These are phyloP conservation scores for Strix uralensis DNA, from an alignment of 2,113 vertebrate species.

Conservation along the genomic window DNA sequence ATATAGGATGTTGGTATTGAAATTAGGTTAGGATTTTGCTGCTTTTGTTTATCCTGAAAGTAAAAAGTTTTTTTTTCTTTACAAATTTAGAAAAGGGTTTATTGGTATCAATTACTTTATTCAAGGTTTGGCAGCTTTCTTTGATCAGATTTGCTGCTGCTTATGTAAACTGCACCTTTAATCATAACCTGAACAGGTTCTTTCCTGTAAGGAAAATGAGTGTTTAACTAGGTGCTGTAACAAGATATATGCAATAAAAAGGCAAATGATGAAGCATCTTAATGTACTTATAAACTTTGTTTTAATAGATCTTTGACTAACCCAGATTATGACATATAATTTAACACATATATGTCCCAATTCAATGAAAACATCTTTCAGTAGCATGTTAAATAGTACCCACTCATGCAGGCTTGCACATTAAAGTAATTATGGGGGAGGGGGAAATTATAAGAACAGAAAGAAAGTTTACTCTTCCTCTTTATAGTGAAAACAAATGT, in stretches of 20 bases:
- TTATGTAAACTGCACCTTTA: background rate
- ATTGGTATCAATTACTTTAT: background rate
- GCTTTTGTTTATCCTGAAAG: background rate
- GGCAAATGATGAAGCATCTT: background rate
- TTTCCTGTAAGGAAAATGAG: background rate
- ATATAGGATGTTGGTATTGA: background rate
- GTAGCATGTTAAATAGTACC: background rate
- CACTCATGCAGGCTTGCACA: background rate
- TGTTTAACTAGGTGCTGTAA: background rate
- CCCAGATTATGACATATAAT: background rate
- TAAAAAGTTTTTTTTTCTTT: background rate
- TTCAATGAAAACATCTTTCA: background rate
- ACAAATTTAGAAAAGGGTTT: background rate
- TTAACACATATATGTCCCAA: background rate
- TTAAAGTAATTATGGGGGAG: constrained; percentile 27
- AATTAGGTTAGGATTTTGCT: background rate
- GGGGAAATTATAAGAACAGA: constrained; percentile 28
- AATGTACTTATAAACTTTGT: background rate
- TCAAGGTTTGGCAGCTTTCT: background rate
- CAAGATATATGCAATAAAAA: background rate
- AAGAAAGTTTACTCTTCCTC: constrained; percentile 71
- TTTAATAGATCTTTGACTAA: background rate
- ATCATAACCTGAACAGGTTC: background rate
- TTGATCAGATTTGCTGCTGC: background rate
- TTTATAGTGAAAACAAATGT: constrained; percentile 75